phyloP scores from a whole-genome alignment of 1,140 invertebrate genomes.

The Pogonognathellus flavescens region DNA sequence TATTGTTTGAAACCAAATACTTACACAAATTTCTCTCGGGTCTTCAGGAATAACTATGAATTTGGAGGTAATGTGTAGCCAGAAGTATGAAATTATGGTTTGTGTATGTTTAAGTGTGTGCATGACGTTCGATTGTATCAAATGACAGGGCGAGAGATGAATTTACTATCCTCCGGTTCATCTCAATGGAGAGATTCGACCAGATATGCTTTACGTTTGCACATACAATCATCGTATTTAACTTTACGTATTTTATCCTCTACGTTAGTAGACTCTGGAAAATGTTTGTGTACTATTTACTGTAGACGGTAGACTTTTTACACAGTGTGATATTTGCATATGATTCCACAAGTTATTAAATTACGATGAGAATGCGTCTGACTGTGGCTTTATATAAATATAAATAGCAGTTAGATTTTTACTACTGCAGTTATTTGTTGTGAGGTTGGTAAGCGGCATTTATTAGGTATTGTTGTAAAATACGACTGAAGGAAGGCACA shows the following conservation, averaged over 20 bases:
- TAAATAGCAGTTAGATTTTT: background rate
- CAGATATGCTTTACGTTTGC: background rate
- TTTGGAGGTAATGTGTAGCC: background rate
- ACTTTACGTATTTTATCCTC: too few relatives aligned
- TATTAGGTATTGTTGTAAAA: too few relatives aligned
- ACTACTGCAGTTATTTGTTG: background rate
- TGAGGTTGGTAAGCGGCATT: too few relatives aligned
- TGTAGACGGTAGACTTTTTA: background rate
- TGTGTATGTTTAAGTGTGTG: conserved; percentile 23
- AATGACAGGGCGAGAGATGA: conserved; percentile 46
- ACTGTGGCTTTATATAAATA: conserved; percentile 36
- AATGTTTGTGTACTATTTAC: background rate
- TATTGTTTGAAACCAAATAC: conserved; percentile 45
- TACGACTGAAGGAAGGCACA: too few relatives aligned
- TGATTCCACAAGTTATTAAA: too few relatives aligned
- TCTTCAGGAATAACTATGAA: conserved; percentile 29
- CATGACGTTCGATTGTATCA: conserved; percentile 43
- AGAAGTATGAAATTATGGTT: too few relatives aligned
- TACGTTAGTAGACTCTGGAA: background rate
- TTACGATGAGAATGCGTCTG: background rate
- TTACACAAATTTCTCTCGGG: background rate
- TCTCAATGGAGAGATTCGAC: background rate
- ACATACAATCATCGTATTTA: too few relatives aligned
- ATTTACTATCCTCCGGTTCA: conserved; percentile 13
- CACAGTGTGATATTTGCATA: too few relatives aligned